Base-by-base conservation (phyloP, 2,797 vertebrate species). In the Centroberyx gerrardi region DNA sequence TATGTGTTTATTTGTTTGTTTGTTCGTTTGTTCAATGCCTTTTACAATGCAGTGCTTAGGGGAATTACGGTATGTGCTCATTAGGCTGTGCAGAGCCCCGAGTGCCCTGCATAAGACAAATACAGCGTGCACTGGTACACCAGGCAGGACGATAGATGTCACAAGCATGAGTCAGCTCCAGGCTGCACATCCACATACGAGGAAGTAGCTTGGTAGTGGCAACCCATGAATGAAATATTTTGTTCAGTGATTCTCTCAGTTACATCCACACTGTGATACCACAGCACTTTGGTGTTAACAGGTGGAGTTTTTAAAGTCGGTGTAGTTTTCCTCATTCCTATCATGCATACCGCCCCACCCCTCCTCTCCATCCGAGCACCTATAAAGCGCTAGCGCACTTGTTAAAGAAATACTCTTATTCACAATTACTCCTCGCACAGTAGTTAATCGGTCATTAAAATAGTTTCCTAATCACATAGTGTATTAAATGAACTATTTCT, bases 391-490 rank as follows among this genome's bases (percentile, higher is more conserved):
- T 3, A 12, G 38, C 3, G 2, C 38, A 40, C 38, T 12, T 40
- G 38, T 40, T 40, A 8, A 40, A 40, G 9, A 40, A 40, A 40
- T 40, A 40, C 8, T 40, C 38, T 40, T 62, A 61, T 40, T 58
- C 13, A 55, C 8, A 38, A 15, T 54, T 17, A 31, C 62, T 48
- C n/a, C 28, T 53, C 46, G 48, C 36, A 13, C 36, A 17, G n/a
- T 48, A 48, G n/a, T 27, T 18, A 68, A 59, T 51, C 22, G 5
- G 42, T 9, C n/a, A 51, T 62, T 68, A 4, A 65, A 86, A 77
- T 53, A 27, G 49, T 82, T 78, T 79, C 74, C 71, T 36, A 42
- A 52, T 74, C 40, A 42, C 14, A 27, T 38, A 9, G 1, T 17
- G 27, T 66, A 60, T 66, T 59, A 54, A 29, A n/a, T 38, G 0